phyloP scores from a whole-genome alignment of 2,113 vertebrate genomes.

The Sebastes schlegelii region DNA sequence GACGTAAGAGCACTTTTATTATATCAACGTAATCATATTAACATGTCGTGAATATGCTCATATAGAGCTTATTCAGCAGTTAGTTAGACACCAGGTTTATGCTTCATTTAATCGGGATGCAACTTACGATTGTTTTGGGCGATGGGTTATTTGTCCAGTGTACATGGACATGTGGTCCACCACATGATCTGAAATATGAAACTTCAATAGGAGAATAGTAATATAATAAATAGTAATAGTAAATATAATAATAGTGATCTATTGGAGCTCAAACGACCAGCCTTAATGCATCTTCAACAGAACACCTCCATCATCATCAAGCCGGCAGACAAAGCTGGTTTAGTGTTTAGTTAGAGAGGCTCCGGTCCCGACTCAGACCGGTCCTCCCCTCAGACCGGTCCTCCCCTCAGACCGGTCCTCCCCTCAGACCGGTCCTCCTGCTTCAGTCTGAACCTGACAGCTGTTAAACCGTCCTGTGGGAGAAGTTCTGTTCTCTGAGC shows the following conservation, averaged over 20 bases:
- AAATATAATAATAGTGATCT: too few relatives aligned
- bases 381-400: too few relatives aligned
- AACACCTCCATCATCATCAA: background rate
- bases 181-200: background rate
- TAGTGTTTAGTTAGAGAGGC: background rate
- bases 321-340: background rate
- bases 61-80: background rate
- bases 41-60: background rate
- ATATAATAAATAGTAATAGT: too few relatives aligned
- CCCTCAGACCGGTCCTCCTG: background rate
- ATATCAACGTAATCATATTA: background rate
- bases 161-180: background rate
- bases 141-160: too few relatives aligned
- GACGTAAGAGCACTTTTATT: constrained; percentile 85
- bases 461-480: background rate
- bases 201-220: background rate
- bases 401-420: background rate
- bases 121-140: too few relatives aligned
- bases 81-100: too few relatives aligned
- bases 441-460: constrained; percentile 2
- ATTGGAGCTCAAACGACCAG: background rate
- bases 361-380: background rate
- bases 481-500: background rate
- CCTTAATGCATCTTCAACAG: background rate
- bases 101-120: too few relatives aligned